Conservation (phyloP, 1,140 invertebrate genomes). For the Prorops nasuta region DNA sequence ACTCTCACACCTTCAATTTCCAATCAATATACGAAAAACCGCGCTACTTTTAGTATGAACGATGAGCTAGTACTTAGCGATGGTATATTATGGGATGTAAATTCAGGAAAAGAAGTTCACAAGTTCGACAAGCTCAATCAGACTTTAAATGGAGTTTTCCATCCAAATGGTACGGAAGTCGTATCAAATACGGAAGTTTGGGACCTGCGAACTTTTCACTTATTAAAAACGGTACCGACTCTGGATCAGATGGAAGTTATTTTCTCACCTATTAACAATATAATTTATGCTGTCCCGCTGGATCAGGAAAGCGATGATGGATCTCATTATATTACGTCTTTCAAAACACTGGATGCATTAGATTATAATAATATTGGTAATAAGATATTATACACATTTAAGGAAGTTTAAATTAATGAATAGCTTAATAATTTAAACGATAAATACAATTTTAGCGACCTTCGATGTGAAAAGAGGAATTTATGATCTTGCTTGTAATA, state of each 20-base stretch:
- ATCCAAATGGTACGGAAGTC: constrained; percentile 94
- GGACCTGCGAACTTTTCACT: constrained; percentile 93
- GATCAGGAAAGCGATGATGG: constrained; percentile 68
- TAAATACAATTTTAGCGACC: constrained; percentile 64
- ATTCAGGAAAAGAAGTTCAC: constrained; percentile 83
- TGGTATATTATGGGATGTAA: constrained; percentile 95
- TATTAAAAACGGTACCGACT: constrained; percentile 89
- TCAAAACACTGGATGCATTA: constrained; percentile 89
- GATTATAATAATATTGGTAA: constrained; percentile 93
- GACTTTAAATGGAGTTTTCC: constrained; percentile 91
- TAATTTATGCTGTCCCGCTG: constrained; percentile 64
- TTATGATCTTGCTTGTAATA: constrained; percentile 72
- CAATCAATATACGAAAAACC: constrained; percentile 92
- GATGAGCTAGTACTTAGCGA: constrained; percentile 91
- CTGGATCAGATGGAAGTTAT: constrained; percentile 84
- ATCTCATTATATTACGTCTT: constrained; percentile 78
- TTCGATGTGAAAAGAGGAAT: constrained; percentile 84
- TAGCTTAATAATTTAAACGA: neutral
- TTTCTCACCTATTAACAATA: constrained; percentile 68
- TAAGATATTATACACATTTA: constrained; percentile 22
- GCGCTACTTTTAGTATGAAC: constrained; percentile 89
- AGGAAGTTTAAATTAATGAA: neutral
- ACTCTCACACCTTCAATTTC: constrained; percentile 77
- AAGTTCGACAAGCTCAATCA: constrained; percentile 98
- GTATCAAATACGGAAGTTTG: constrained; percentile 90